Evolutionary conservation across 1,140 invertebrate genomes (phyloP).

Genomic region (Hypothenemus hampei): DNA sequence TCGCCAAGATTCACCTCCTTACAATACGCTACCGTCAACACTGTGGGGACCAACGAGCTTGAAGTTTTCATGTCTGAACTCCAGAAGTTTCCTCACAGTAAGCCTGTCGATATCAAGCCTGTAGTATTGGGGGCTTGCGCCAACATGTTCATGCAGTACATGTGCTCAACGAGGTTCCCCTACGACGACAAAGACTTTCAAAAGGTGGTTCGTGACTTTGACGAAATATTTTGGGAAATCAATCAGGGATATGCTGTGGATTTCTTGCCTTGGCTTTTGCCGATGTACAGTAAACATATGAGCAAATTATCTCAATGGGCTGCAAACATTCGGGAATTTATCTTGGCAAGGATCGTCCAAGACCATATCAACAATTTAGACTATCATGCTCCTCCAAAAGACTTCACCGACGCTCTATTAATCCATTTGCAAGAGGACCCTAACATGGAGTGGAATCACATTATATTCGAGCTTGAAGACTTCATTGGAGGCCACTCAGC

Average conservation of each 20-base stretch:
- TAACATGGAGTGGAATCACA: conserved; percentile 60
- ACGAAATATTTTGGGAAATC: conserved; percentile 85
- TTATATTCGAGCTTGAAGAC: conserved; percentile 78
- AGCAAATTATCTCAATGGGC: conserved; percentile 64
- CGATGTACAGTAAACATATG: conserved; percentile 66
- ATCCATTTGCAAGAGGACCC: conserved; percentile 58
- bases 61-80: conserved; percentile 55
- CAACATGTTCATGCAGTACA: conserved; percentile 81
- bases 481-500: conserved; percentile 85
- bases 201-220: conserved; percentile 66
- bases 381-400: conserved; percentile 53
- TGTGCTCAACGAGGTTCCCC: conserved; percentile 72
- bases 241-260: conserved; percentile 85
- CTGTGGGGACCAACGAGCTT: conserved; percentile 58
- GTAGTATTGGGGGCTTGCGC: conserved; percentile 64
- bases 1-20: conserved; percentile 68
- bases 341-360: conserved; percentile 66
- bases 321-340: conserved; percentile 66
- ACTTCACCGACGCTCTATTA: conserved; percentile 71
- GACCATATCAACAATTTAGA: conserved; percentile 54
- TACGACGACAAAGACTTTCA: conserved; percentile 60
- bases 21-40: conserved; percentile 62
- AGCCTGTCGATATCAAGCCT: conserved; percentile 54
- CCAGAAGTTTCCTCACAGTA: conserved; percentile 43
- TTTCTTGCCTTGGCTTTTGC: conserved; percentile 78